Evolutionary conservation across 2,888 invertebrate genomes (phyloP), one percentile per base, ranked within the genome.

Genomic region (Bembecia ichneumoniformis): DNA sequence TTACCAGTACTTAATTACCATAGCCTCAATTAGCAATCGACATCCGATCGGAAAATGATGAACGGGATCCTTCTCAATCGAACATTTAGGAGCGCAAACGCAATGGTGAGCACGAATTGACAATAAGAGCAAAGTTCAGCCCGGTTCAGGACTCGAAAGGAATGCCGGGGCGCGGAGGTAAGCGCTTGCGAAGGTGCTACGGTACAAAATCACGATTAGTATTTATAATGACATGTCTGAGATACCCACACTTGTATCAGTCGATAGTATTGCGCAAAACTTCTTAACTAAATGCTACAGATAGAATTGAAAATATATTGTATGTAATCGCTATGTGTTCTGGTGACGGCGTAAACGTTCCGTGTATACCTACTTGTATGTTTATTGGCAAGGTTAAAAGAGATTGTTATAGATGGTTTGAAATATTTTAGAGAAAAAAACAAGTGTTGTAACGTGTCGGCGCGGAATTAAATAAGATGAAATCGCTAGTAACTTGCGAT

Each of bases 41-140:
- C 28, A 28, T 28, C 28, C 28, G 9, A 7, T 28, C 28, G 28
- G 28, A 28, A 28, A 28, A 28, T 28, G 28, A 28, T 28, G 28
- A 28, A 40, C 40, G 14, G 40, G 40, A 13, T n/a, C 14, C 44
- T 15, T 44, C 46, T 46, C 14, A 28, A 15, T 40, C n/a, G 14
- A 45, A 4, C 16, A 13, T 71, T 71, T 74, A 69, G 63, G 65
- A 73, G 68, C 67, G 71, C 28, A 67, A 74, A 81, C 79, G 77
- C 79, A 82, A 74, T 68, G 69, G 64, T 71, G 72, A 79, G 80
- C 82, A 84, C 83, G 82, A 83, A 78, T 81, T 81, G 82, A 82
- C 84, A 86, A 83, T 84, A 82, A 86, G 86, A 83, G 79, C 83
- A 87, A 84, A 86, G 86, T 83, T 84, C 84, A 86, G 74, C 76